These are phyloP conservation scores for Sinohyriopsis cumingii DNA, from an alignment of 2,888 invertebrate genomes.

Conservation along the genomic window DNA sequence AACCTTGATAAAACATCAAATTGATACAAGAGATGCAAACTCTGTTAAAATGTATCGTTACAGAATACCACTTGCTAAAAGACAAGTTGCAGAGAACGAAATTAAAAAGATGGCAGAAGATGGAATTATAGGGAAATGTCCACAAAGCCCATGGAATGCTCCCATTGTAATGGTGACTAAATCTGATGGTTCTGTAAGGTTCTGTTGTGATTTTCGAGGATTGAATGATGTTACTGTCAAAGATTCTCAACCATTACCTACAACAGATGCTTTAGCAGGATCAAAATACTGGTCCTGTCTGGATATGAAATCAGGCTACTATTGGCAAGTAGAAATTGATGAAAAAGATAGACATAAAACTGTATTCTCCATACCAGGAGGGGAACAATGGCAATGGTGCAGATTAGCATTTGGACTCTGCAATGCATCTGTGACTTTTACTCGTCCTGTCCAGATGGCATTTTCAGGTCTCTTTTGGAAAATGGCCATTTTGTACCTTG, in stretches of 20 bases:
- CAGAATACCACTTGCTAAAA: constrained; percentile 22
- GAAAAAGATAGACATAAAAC: constrained; percentile 18
- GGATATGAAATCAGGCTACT: constrained; percentile 18
- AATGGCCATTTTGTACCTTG: constrained; percentile 22
- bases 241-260: constrained; percentile 27
- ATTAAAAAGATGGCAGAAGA: constrained; percentile 18
- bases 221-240: constrained; percentile 21
- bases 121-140: constrained; percentile 26
- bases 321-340: constrained; percentile 20
- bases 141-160: constrained; percentile 17
- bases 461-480: constrained; percentile 21
- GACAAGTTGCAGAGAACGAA: constrained; percentile 18
- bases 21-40: constrained; percentile 15
- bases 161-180: constrained; percentile 23
- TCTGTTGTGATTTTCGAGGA: constrained; percentile 23
- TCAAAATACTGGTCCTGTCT: constrained; percentile 25
- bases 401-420: constrained; percentile 28
- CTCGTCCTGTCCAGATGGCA: constrained; percentile 19
- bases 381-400: constrained; percentile 23
- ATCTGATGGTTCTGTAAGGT: constrained; percentile 26
- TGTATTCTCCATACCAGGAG: constrained; percentile 16
- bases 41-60: constrained; percentile 20
- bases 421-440: constrained; percentile 22
- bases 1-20: constrained; percentile 15
- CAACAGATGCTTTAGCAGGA: constrained; percentile 23